phyloP scores from a whole-genome alignment of 2,888 invertebrate genomes.

The Scrobipalpa costella region DNA sequence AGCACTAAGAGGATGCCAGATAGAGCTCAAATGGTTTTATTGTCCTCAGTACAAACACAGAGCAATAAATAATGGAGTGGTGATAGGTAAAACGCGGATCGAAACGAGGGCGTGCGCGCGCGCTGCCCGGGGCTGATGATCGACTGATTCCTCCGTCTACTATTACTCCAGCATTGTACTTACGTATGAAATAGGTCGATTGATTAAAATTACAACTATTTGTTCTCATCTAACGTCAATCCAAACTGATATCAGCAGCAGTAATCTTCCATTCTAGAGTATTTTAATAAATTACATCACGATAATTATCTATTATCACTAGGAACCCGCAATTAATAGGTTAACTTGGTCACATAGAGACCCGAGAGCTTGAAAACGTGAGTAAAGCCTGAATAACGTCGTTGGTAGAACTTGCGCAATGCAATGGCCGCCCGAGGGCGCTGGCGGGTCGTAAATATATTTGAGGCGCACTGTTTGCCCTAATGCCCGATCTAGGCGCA shows the following conservation, averaged over 20 bases:
- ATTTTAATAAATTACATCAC: neutral
- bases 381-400: constrained; percentile 53
- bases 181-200: constrained; percentile 6
- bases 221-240: neutral
- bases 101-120: constrained; percentile 42
- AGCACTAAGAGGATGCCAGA: neutral
- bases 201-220: constrained; percentile 1
- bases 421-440: constrained; percentile 44
- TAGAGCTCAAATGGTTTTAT: neutral
- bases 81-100: constrained; percentile 57
- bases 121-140: constrained; percentile 41
- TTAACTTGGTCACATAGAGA: constrained; percentile 9
- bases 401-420: constrained; percentile 34
- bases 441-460: constrained; percentile 64
- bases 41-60: constrained; percentile 25
- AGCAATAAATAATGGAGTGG: constrained; percentile 54
- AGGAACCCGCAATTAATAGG: constrained; percentile 12
- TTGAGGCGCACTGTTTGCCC: constrained; percentile 68
- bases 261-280: neutral
- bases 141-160: constrained; percentile 18
- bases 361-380: constrained; percentile 31
- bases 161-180: constrained; percentile 8
- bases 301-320: constrained; percentile 5
- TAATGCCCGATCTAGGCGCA: constrained; percentile 64
- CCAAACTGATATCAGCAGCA: neutral